Percentiles rank a stretch among this genome's conserved stretches.
phyloP scores from a whole-genome alignment of 1,140 invertebrate genomes.

The Eumaeus atala region DNA sequence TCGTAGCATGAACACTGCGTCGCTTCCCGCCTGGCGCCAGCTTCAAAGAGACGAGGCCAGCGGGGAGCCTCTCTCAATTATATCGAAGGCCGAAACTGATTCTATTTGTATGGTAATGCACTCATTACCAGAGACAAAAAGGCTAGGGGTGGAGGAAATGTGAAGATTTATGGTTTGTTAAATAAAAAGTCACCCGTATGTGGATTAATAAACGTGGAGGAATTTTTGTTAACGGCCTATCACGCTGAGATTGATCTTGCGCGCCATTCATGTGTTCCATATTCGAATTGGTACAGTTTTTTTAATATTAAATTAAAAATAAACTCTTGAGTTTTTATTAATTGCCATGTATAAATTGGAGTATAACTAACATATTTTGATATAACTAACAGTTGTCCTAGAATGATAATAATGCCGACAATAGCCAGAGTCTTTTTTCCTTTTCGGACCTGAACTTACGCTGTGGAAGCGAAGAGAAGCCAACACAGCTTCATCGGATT shows the following conservation, averaged over 20 bases:
- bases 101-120: slow-evolving; percentile 9
- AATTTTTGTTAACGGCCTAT: not conserved
- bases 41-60: not conserved
- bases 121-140: slow-evolving; percentile 10
- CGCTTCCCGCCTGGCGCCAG: not conserved
- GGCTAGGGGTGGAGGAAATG: not conserved
- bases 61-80: slow-evolving; percentile 8
- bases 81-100: slow-evolving; percentile 5
- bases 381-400: no score
- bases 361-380: no score
- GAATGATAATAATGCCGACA: no score
- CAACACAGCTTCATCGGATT: no score
- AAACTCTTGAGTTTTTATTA: not conserved
- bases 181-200: slow-evolving; percentile 6
- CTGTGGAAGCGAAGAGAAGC: no score
- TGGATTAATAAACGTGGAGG: slow-evolving; percentile 4
- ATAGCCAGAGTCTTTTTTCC: no score
- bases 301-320: not conserved
- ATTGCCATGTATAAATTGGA: no score
- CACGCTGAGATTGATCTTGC: not conserved
- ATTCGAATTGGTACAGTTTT: not conserved
- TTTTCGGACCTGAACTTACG: no score
- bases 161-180: slow-evolving; percentile 8
- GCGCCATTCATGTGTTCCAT: no score
- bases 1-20: no score